Evolutionary conservation across 2,888 invertebrate species (phyloP).

Genomic region (Hyalella azteca): DNA sequence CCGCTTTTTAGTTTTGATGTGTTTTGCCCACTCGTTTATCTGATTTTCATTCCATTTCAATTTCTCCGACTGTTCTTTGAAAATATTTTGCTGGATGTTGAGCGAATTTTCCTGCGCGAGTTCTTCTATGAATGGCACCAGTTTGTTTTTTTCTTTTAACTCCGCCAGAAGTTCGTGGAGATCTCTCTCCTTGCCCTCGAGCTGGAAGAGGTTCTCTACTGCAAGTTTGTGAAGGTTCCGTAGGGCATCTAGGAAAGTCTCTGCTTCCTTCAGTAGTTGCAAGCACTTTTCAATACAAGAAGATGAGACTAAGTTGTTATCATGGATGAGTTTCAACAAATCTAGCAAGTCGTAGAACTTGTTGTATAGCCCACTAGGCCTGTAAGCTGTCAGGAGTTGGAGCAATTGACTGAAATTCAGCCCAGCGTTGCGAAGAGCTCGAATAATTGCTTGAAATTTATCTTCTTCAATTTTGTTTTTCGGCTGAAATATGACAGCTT

Average conservation of each 20-base stretch:
- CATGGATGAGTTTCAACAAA: background rate
- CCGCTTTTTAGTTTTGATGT: background rate
- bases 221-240: background rate
- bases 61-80: background rate
- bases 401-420: background rate
- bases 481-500: background rate
- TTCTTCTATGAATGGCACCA: background rate
- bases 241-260: background rate
- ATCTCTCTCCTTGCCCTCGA: constrained; percentile 5
- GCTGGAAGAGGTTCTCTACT: background rate
- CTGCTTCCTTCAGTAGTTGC: background rate
- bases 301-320: background rate
- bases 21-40: background rate
- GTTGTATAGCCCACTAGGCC: no score
- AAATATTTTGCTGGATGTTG: background rate
- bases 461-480: background rate
- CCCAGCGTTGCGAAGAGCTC: background rate
- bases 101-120: background rate
- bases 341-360: background rate
- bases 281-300: background rate
- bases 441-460: background rate
- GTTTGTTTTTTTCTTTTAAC: background rate
- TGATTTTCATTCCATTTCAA: constrained; percentile 10
- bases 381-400: background rate
- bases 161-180: background rate